These are phyloP conservation scores for Cheilosia scutellata DNA, from an alignment of 2,888 invertebrate genomes.

Conservation along the genomic window DNA sequence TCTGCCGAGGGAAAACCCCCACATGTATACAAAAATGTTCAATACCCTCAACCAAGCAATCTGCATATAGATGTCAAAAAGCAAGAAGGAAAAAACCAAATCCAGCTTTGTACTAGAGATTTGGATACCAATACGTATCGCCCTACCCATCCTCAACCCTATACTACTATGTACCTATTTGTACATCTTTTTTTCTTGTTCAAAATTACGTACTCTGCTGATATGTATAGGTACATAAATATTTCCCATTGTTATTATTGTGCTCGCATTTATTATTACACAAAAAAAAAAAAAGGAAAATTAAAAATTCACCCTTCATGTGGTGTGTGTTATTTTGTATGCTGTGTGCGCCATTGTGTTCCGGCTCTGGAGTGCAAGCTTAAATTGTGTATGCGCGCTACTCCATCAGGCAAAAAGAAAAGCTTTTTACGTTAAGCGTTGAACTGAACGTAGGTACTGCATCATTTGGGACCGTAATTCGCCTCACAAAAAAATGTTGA, in stretches of 20 bases:
- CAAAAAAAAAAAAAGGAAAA: background rate
- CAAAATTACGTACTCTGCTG: background rate
- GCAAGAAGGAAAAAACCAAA: background rate
- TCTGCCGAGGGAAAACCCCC: conserved; percentile 1
- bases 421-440: conserved; percentile 1
- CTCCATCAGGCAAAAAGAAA: background rate
- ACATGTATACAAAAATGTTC: background rate
- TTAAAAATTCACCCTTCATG: background rate
- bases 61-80: background rate
- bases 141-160: too few species aligned
- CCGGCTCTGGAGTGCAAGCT: conserved; percentile 1
- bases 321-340: background rate
- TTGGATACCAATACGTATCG: background rate
- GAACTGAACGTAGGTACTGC: background rate
- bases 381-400: conserved; percentile 11
- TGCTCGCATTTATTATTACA: background rate
- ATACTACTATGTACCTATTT: too few species aligned
- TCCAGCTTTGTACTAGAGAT: background rate
- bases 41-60: background rate
- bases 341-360: conserved; percentile 1
- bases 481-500: too few species aligned
- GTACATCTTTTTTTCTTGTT: background rate
- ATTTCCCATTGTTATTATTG: conserved; percentile 14
- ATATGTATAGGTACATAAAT: conserved; percentile 1
- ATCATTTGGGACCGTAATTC: too few species aligned